These are phyloP conservation scores for Tamias sibiricus DNA, from an alignment of 2,113 vertebrate genomes.

Conservation along the genomic window DNA sequence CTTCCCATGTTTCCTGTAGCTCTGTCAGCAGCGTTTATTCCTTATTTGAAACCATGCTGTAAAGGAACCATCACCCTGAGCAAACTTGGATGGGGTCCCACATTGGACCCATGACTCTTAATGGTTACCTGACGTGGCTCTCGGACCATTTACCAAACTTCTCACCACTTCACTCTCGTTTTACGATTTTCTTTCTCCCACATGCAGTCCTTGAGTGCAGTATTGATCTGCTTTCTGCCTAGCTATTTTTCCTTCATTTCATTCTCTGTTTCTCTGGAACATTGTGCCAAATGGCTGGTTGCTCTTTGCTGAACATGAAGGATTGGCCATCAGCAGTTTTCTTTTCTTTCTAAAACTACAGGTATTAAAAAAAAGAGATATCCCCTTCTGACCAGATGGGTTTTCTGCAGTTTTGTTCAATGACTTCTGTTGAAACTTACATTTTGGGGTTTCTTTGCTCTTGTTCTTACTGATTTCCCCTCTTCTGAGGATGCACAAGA, in stretches of 20 bases:
- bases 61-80: neutral
- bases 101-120: neutral
- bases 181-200: neutral
- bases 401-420: neutral
- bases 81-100: neutral
- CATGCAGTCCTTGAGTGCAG: neutral
- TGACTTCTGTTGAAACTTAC: neutral
- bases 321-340: neutral
- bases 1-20: neutral
- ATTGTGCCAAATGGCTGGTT: neutral
- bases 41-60: neutral
- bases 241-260: neutral
- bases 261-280: conserved; percentile 38
- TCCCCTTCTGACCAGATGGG: neutral
- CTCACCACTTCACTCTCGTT: neutral
- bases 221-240: conserved; percentile 29
- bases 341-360: conserved; percentile 45
- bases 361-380: neutral
- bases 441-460: neutral
- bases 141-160: neutral
- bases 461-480: neutral
- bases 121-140: neutral
- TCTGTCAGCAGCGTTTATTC: neutral
- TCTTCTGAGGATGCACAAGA: neutral
- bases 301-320: conserved; percentile 43